Evolutionary conservation across 2,113 vertebrate genomes (phyloP), one percentile per base, ranked within the genome.

Genomic region (Mesoclemmys tuberculata): DNA sequence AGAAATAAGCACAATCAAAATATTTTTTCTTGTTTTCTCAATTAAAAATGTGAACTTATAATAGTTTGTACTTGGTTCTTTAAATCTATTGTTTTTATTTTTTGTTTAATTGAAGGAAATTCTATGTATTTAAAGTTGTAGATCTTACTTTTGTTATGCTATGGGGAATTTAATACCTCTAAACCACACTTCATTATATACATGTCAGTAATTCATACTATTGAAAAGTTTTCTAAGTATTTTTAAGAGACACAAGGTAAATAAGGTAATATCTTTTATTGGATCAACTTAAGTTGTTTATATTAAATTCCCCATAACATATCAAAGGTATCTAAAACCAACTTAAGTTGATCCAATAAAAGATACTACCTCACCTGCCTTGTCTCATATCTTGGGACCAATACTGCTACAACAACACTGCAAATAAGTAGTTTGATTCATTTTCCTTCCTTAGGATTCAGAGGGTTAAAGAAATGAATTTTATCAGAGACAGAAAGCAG

Each of bases 181-280:
- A 86, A 96, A 92, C 85, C 48, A 82, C 31, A 3, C 64, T 89
- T 82, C 11, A 58, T 86, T 49, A n/a, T 93, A 83, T 81, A 88
- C 80, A 61, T 82, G 48, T 38, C 78, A 90, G 55, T 80, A 83
- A 79, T 75, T 88, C 26, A 54, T 5, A 71, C 9, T 10, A 38
- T 21, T 71, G 64, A 71, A 38, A 5, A 5, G 19, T 38, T 71
- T 38, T 71, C 64, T 71, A 71, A 71, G 35, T 71, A 71, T 71
- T 22, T 46, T 71, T 71, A 71, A 38, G 64, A 71, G 19, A 71
- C 8, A 10, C 19, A 71, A 38, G 35, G 18, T 38, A 71, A n/a
- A 8, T 38, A 9, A 9, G 41, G 18, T 38, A 35, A 38, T 71
- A 38, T 71, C n/a, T 71, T 38, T 71, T 71, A 71, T 10, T 71